Evolutionary conservation across 2,797 vertebrate genomes (phyloP), one percentile per base, ranked within the genome.

Genomic region (Gambusia yucatana): DNA sequence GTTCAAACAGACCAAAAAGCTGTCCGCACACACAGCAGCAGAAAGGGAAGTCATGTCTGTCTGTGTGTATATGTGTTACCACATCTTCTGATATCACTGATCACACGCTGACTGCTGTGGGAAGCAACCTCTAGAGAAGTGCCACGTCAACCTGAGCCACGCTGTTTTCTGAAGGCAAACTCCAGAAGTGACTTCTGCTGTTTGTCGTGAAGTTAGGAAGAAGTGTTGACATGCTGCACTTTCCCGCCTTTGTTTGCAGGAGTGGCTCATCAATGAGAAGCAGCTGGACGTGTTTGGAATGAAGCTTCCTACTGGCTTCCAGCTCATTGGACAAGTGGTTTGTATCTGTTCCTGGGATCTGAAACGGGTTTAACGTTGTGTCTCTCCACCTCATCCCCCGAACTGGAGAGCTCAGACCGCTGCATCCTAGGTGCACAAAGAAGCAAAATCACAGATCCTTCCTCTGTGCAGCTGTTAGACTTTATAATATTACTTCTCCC

Each of bases 261-360:
- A 97, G 92, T 96, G 96, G 96, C 91, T 97, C 22, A 91, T 97
- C 85, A 97, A 96, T 78, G 86, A 95, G 43, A 92, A 94, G 73
- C 89, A 90, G 2, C 78, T 93, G 1, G 92, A 96, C 7, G 96
- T 97, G 63, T 96, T 94, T 82, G 96, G 96, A n/a, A 97, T 97
- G 96, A 97, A 97, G 91, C 92, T 97, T 65, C 96, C 96, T 0
- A 96, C 96, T 4, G 96, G 96, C 22, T 97, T 97, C 81, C 96
- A 97, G 85, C 95, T 97, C 30, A 97, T 97, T 72, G 96, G 96
- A 90, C 96, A 97, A 95, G 96, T 97, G 96, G 96, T 97, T 76
- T 69, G 96, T 95, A 46, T 47, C 6, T 28, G 39, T 36, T 4
- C 1, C 75, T 46, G 33, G 25, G 55, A 46, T 39, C 7, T 65